Evolutionary conservation across 2,797 vertebrate species (phyloP), one percentile per base, ranked within the genome.

Genomic region (Platyrinchus mystaceus): DNA sequence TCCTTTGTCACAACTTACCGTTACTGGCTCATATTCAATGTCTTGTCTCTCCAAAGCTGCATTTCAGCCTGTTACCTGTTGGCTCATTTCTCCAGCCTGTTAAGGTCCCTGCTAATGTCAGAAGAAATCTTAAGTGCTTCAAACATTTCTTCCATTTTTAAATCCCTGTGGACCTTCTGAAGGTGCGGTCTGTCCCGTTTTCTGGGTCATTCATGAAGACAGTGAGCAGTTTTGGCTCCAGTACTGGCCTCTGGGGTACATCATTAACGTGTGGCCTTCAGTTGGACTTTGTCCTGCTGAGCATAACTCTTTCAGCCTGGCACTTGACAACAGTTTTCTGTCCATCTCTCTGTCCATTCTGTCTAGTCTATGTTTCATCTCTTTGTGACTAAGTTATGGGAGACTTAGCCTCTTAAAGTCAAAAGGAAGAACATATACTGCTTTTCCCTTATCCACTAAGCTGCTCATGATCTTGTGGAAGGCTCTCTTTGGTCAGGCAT

Each of bases 211-310:
- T 88, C 3, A 4, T 56, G 23, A 37, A 21, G 32, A 18, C 16
- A 5, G 32, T n/a, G 37, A 50, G 20, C 20, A 69, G n/a, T 83
- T 82, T 50, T 76, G 28, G 7, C 28, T 56, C 37, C 20, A 69
- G 32, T 49, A 46, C 14, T 1, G 4, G 34, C 7, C 22, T 10
- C 8, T 1, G 4, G 0, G 2, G 6, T 55, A 36, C n/a, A 15
- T 5, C 17, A 49, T 4, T 27, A 39, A 28, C 28, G 4, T 34
- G 18, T 64, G 47, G 4, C 13, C 28, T 92, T 32, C 52, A 56
- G 63, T 2, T 44, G 2, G 63, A 37, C 19, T 19, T 55, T 3
- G 0, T 66, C 34, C 22, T 77, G 28, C 11, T 32, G 8, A 46
- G 18, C 11, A 17, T 16, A 62, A 62, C 3, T 9, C n/a, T 67